Percentiles rank a stretch among this genome's conserved stretches.
Evolutionary conservation across 2,888 invertebrate species (phyloP).

Genomic region (Bruchidius siliquastri): DNA sequence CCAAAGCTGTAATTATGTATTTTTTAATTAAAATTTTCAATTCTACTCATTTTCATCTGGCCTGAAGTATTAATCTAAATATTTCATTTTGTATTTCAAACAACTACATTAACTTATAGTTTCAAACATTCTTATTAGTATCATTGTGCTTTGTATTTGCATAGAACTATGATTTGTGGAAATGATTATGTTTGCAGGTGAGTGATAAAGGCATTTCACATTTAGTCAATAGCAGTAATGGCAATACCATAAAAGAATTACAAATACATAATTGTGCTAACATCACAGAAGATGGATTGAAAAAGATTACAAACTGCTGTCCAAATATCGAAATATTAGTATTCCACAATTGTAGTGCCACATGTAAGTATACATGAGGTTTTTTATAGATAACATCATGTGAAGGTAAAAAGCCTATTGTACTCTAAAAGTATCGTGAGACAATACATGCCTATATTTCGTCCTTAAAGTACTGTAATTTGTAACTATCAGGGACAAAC

Average conservation of each 20-base stretch:
- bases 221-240: conserved; percentile 33
- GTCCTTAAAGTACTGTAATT: no score
- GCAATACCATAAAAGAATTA: conserved; percentile 35
- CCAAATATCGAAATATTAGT: conserved; percentile 36
- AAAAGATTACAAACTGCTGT: conserved; percentile 34
- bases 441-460: no score
- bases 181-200: conserved; percentile 29
- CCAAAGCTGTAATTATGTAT: no score
- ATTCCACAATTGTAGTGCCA: conserved; percentile 26
- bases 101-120: no score
- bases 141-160: not conserved
- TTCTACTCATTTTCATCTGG: no score
- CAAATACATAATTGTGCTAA: conserved; percentile 36
- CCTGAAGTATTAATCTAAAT: no score
- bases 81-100: no score
- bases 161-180: not conserved
- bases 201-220: conserved; percentile 35
- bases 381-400: no score
- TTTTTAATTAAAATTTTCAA: no score
- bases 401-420: no score
- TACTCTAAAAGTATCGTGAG: no score
- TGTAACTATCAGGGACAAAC: no score
- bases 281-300: conserved; percentile 35
- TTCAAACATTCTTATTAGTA: not conserved
- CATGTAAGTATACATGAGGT: conserved; percentile 18